Base-by-base conservation (phyloP, 2,888 invertebrate genomes). In the Gymnosoma rotundatum region DNA sequence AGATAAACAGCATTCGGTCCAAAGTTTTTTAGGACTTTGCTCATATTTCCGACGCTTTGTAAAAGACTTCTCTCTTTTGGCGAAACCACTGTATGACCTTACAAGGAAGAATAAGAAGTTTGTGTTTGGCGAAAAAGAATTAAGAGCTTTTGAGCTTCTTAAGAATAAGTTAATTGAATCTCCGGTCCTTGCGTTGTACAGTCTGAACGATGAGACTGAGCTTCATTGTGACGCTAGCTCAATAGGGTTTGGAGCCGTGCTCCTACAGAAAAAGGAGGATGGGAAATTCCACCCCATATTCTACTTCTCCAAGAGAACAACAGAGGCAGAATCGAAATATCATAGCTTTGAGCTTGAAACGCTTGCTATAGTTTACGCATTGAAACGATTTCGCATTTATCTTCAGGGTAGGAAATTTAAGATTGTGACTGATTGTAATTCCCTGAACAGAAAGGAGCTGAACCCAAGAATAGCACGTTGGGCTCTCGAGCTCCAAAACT, bases 1-100 rank as follows among this genome's bases (percentile, higher is more conserved):
- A 36, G 21, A 61, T 10, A 85, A 78, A 16, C n/a, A 12, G 9
- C 60, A 52, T 0, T 60, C 56, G 9, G 74, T 84, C 1, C 70
- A 84, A 32, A 78, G 83, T 14, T 85, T 83, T 69, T 50, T 85
- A 12, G 87, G 82, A 0, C 48, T 83, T 14, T 83, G 80, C 38
- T 80, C 83, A 0, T 84, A 85, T 70, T 86, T 87, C 32, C 50
- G 82, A 2, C 45, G 60, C 45, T 83, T 86, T 54, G 42, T 83
- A 1, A 76, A 83, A 21, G 75, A 78, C 54, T 83, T 86, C 21
- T 54, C 60, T 36, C 16, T 60, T 60, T 16, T 60, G 10, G 60
- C 60, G 10, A 61, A 61, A 42, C 61, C 61, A 1, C 12, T 61
- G 12, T 42, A 61, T 18, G 60, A 60, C 18, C 18, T 60, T 3